Evolutionary conservation across 2,888 invertebrate genomes (phyloP), one percentile per base, ranked within the genome.

Genomic region (Isoperla grammatica): DNA sequence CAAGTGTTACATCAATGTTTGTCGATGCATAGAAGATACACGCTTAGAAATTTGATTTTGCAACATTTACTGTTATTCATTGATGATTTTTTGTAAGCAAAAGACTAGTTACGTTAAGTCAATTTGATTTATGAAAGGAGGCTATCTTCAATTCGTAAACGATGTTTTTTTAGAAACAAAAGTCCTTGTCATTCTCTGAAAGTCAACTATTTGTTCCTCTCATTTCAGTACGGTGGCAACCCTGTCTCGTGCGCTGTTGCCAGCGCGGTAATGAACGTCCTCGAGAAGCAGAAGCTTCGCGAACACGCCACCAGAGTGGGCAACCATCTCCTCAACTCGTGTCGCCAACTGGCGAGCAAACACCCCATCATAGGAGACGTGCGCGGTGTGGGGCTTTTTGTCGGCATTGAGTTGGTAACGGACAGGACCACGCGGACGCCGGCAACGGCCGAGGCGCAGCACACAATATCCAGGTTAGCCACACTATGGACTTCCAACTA

Each of bases 231-330:
- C 72, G 99, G 98, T 11, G 99, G 99, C 9, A 99, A 99, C 78
- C 97, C 99, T 11, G 98, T 99, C 0, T 96, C 97, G 0, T 97
- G 97, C 72, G 96, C 97, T 0, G 90, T 97, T 53, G 95, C 94
- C 0, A 89, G 91, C 71, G 93, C 96, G 2, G 98, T 99, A 1
- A 83, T 99, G 71, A 90, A 95, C 68, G 88, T 93, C 4, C 91
- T 99, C 62, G 90, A 94, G 69, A 84, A 88, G 42, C 96, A 98
- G 71, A 82, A 86, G 22, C 78, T 99, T 6, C 80, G 87, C 71
- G 86, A 93, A 65, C 86, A 95, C 64, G 96, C 98, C 0, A 72
- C 80, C 1, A 78, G 82, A 37, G 88, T 96, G 22, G 98, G 98
- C 3, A 82, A 85, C 63, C 86, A 94, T 69, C 77, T 98, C 63